These are phyloP conservation scores for Pantala flavescens DNA, from an alignment of 1,140 invertebrate genomes.

Conservation along the genomic window DNA sequence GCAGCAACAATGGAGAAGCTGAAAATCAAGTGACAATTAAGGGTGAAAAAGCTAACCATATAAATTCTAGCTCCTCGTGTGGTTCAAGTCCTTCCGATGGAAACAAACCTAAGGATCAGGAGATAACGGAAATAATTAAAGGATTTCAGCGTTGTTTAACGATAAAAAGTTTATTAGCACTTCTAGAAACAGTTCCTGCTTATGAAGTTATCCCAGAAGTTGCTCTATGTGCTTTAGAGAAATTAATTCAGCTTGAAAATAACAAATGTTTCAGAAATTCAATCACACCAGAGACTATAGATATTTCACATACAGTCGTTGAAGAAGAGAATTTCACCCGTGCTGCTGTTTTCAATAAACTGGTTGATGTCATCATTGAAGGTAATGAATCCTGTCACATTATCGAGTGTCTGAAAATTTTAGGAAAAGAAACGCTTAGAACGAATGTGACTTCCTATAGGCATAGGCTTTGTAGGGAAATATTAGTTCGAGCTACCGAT, in stretches of 20 bases:
- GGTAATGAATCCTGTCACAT: constrained; percentile 34
- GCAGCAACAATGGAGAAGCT: constrained; percentile 11
- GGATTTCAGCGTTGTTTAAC: constrained; percentile 31
- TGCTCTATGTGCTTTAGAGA: constrained; percentile 39
- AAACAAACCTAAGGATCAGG: constrained; percentile 11
- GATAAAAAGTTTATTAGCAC: constrained; percentile 29
- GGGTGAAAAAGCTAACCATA: not conserved
- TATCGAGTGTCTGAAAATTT: constrained; percentile 34
- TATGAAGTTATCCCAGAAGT: constrained; percentile 41
- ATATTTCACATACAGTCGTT: constrained; percentile 20
- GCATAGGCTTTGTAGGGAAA: constrained; percentile 47
- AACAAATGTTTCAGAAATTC: constrained; percentile 30
- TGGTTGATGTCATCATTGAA: constrained; percentile 36
- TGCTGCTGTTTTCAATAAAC: constrained; percentile 34
- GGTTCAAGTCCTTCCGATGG: not conserved
- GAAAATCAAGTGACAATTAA: constrained; percentile 10
- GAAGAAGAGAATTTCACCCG: constrained; percentile 31
- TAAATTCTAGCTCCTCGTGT: not conserved
- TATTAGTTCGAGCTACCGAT: constrained; percentile 47
- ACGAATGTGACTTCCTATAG: constrained; percentile 39
- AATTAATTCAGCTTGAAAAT: constrained; percentile 42
- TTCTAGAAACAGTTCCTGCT: constrained; percentile 36
- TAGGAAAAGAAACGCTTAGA: constrained; percentile 34
- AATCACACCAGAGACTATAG: constrained; percentile 22
- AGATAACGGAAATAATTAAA: constrained; percentile 17